Base-by-base conservation (phyloP, 2,888 invertebrate genomes). In the Amaurobius ferox region DNA sequence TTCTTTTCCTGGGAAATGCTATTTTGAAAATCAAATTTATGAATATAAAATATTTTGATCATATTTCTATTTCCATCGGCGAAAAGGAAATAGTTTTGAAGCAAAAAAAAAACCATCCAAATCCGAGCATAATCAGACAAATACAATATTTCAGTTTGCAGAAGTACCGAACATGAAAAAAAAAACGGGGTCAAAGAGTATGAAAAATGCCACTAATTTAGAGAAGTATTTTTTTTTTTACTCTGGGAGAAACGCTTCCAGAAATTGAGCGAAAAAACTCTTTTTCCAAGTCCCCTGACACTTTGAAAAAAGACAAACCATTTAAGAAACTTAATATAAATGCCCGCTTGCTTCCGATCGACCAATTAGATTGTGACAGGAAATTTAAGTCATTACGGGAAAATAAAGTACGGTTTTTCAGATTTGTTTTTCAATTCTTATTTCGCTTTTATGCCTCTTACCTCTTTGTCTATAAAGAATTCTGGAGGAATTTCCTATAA, bases 311-410 rank as follows among this genome's bases (percentile, higher is more conserved):
- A 44, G 16, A 44, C 13, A 7, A 11, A 44, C 16, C 44, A 16
- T 44, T 44, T 11, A 35, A 44, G 44, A 44, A 44, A 44, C 44
- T 44, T 44, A 44, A 44, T 44, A 44, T 44, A 44, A 44, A 44
- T 44, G 44, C 16, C 44, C 44, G 16, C 2, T 44, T 16, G 16
- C 44, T 2, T 2, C 2, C 44, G 6, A 3, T 44, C 16, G 44
- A 44, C 13, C 44, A 44, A 44, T 44, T 44, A 44, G 44, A 2
- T 16, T 16, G 16, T 16, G 44, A 44, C 44, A 44, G 44, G 11
- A 16, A 44, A 44, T 44, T 44, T 44, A 44, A 44, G 44, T 44
- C 9, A 44, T 44, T 44, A 44, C 44, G 6, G 2, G 2, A 16
- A 44, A 44, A 44, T 7, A 44, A 44, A 44, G 44, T 13, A 9